Evolutionary conservation across 2,113 vertebrate genomes (phyloP).

Genomic region (Panthera uncia): DNA sequence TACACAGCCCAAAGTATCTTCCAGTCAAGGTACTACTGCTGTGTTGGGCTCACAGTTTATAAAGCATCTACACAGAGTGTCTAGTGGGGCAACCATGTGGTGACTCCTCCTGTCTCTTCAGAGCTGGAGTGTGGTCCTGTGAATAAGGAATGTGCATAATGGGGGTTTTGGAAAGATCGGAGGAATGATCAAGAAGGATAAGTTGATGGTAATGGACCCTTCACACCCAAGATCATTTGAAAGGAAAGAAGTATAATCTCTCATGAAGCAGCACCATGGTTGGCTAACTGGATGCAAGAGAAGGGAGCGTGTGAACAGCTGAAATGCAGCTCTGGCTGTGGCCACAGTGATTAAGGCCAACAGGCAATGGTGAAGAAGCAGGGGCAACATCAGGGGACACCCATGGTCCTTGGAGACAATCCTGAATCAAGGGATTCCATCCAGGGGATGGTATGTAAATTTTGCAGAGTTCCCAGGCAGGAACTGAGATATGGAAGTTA

Average conservation of each 20-base stretch:
- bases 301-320: neutral
- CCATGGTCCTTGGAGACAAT: too few relatives aligned
- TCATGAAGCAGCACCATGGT: neutral
- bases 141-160: neutral
- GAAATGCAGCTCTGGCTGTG: neutral
- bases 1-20: neutral
- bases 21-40: accelerated
- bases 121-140: neutral
- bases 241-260: neutral
- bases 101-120: neutral
- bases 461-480: neutral
- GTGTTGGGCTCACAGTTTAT: neutral
- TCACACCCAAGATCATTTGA: neutral
- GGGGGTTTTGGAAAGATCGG: neutral
- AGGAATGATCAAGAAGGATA: neutral
- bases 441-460: neutral
- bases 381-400: neutral
- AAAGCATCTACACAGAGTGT: neutral
- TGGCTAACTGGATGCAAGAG: neutral
- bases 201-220: neutral
- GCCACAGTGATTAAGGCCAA: neutral
- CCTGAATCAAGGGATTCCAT: neutral
- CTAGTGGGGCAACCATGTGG: neutral
- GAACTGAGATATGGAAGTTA: conserved; percentile 47
- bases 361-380: neutral